phyloP scores from a whole-genome alignment of 2,113 vertebrate species.

The Tyrannus savana region DNA sequence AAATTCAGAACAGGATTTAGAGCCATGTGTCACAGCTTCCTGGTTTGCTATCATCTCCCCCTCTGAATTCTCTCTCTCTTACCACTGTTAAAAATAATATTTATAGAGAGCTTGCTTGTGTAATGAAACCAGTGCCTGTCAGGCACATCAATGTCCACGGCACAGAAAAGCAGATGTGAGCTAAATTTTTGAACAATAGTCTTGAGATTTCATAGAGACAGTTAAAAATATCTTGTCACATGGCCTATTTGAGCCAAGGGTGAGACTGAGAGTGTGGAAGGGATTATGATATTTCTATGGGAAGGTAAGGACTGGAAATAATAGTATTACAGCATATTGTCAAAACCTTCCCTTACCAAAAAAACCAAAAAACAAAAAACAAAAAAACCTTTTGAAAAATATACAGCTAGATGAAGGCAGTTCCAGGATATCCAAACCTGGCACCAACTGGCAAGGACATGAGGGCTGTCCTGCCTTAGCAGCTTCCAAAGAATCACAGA shows the following conservation, averaged over 20 bases:
- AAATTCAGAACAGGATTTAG: not conserved
- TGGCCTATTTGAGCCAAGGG: not conserved
- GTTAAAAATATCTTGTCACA: slow-evolving; percentile 14
- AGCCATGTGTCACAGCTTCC: not conserved
- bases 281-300: not conserved
- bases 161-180: slow-evolving; percentile 14
- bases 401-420: not conserved
- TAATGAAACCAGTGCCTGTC: not conserved
- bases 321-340: not conserved
- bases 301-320: not conserved
- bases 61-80: not conserved
- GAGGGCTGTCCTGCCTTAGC: not conserved
- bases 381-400: not conserved
- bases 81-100: not conserved
- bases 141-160: not conserved
- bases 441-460: not conserved
- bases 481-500: not conserved
- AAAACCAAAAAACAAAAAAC: not conserved
- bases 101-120: not conserved
- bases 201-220: not conserved
- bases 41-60: not conserved
- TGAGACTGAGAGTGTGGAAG: not conserved
- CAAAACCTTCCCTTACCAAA: not conserved
- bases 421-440: not conserved
- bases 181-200: slow-evolving; percentile 31